A percentile compares a stretch with the other conserved stretches of the same genome.
These are phyloP conservation scores for Toxotes jaculatrix DNA, from an alignment of 2,113 vertebrate genomes.

Conservation along the genomic window DNA sequence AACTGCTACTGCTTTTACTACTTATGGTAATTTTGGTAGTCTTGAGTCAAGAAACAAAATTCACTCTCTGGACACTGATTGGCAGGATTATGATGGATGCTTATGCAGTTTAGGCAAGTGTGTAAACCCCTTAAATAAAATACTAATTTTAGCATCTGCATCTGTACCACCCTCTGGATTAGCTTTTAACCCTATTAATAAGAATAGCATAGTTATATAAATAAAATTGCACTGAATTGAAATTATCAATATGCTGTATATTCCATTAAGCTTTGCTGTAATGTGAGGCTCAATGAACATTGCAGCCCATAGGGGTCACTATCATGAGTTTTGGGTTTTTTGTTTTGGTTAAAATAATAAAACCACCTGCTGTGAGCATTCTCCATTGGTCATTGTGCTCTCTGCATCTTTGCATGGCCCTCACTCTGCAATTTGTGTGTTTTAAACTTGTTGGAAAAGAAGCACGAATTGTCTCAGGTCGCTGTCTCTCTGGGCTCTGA, in stretches of 20 bases:
- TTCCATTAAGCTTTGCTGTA: background rate
- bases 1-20: background rate
- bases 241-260: background rate
- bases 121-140: background rate
- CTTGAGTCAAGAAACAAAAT: background rate
- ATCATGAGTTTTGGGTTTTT: background rate
- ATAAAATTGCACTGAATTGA: too few species aligned
- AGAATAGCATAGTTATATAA: background rate
- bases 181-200: background rate
- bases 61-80: background rate
- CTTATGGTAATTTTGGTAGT: background rate
- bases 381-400: constrained; percentile 5
- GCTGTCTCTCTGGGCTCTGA: constrained; percentile 63
- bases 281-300: background rate
- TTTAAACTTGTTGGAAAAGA: constrained; percentile 45
- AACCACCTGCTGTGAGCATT: constrained; percentile 2
- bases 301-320: background rate
- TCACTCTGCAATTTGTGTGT: constrained; percentile 19
- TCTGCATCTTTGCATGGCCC: constrained; percentile 19
- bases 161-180: background rate
- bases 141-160: too few species aligned
- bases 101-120: background rate
- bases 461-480: constrained; percentile 56
- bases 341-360: constrained; percentile 18
- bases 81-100: background rate